Conservation (phyloP, 1,140 invertebrate species). For the Caenorhabditis tropicalis region DNA sequence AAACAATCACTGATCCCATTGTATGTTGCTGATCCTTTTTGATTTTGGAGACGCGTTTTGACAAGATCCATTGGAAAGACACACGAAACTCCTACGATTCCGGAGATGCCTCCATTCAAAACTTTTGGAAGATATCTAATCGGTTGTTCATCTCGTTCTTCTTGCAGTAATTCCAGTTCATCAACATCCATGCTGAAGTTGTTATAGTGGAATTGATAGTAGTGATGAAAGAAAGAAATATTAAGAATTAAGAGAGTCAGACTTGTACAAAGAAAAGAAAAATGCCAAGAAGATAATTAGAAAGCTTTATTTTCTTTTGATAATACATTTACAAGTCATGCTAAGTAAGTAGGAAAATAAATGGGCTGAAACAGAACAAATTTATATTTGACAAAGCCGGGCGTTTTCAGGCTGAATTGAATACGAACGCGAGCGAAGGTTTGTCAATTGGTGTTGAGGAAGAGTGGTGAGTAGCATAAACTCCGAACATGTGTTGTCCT, state of each 20-base stretch:
- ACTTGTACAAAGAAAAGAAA: too few species aligned
- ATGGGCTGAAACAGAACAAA: neutral
- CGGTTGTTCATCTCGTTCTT: neutral
- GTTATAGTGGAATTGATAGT: too few species aligned
- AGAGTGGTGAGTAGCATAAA: constrained; percentile 13
- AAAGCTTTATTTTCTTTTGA: neutral
- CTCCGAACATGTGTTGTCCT: constrained; percentile 23
- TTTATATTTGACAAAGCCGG: neutral
- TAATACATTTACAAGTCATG: neutral
- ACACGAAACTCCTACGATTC: constrained; percentile 96
- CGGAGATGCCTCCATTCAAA: constrained; percentile 85
- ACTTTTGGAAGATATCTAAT: constrained; percentile 33
- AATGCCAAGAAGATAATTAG: too few species aligned
- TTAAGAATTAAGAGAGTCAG: too few species aligned
- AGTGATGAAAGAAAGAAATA: too few species aligned
- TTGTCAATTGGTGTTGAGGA: constrained; percentile 13
- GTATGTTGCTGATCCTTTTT: constrained; percentile 87
- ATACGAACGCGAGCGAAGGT: neutral
- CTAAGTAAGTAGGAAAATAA: too few species aligned
- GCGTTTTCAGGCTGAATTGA: neutral
- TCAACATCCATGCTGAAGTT: constrained; percentile 43
- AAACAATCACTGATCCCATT: constrained; percentile 78
- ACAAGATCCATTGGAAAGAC: constrained; percentile 97
- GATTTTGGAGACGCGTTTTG: constrained; percentile 70
- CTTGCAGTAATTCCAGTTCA: constrained; percentile 17